A percentile compares a stretch with the other conserved stretches of the same genome.
Conservation (phyloP, 2,797 vertebrate species). For the Helostoma temminkii region DNA sequence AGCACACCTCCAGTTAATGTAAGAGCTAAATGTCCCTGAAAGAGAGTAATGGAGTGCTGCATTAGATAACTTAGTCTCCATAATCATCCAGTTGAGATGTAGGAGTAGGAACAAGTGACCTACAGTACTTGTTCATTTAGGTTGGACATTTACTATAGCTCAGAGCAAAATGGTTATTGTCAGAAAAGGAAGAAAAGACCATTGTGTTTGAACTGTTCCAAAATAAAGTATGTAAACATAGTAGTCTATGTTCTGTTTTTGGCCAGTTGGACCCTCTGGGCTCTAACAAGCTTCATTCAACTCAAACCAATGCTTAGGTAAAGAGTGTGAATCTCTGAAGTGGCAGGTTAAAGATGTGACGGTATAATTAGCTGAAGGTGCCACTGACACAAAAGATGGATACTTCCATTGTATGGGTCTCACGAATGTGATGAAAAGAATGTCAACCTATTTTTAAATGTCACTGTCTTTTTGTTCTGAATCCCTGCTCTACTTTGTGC, state of each 20-base stretch:
- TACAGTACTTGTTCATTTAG: neutral
- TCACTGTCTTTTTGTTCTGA: conserved; percentile 83
- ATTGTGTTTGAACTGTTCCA: neutral
- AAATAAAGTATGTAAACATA: neutral
- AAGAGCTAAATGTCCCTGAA: too few relatives aligned
- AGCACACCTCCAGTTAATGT: too few relatives aligned
- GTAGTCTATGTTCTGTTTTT: neutral
- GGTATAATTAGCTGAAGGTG: conserved; percentile 70
- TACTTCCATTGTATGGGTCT: conserved; percentile 72
- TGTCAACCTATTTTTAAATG: conserved; percentile 86
- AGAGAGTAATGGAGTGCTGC: too few relatives aligned
- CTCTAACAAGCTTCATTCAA: conserved; percentile 11
- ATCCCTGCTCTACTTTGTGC: conserved; percentile 84
- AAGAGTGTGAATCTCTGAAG: conserved; percentile 22
- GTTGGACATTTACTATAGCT: neutral
- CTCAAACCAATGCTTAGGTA: neutral
- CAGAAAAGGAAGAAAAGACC: neutral
- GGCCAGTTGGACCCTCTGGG: neutral
- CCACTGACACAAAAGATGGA: conserved; percentile 73
- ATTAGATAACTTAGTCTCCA: too few relatives aligned
- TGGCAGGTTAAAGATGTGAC: conserved; percentile 54
- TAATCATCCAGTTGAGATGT: too few relatives aligned
- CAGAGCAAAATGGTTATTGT: neutral
- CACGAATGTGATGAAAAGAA: conserved; percentile 81
- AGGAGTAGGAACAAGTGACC: neutral